A percentile compares a stretch with the other conserved stretches of the same genome.
phyloP scores from a whole-genome alignment of 2,113 vertebrate species.

The Ochotona curzoniae region DNA sequence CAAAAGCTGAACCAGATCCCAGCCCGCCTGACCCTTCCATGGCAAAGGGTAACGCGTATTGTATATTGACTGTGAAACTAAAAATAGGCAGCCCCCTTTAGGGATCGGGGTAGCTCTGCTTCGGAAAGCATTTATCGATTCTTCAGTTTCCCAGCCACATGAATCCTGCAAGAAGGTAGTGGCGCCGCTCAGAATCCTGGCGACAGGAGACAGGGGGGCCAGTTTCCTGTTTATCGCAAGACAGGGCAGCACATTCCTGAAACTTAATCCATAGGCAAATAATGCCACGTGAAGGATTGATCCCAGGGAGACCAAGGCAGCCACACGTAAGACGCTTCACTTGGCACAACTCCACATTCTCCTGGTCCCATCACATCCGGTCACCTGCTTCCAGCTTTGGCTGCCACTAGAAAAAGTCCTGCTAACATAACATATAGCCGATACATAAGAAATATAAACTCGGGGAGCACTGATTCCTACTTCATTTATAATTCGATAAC shows the following conservation, averaged over 20 bases:
- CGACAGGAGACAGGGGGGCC: constrained; percentile 58
- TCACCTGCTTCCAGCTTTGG: constrained; percentile 4
- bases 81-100: constrained; percentile 61
- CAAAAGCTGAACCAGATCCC: too few species aligned
- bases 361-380: constrained; percentile 4
- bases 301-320: constrained; percentile 31
- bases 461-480: background rate
- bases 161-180: constrained; percentile 78
- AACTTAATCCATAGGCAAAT: constrained; percentile 80
- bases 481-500: constrained; percentile 4
- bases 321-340: constrained; percentile 5
- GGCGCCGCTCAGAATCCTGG: background rate
- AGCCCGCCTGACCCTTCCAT: constrained; percentile 30
- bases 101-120: constrained; percentile 66
- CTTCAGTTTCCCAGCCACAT: constrained; percentile 67
- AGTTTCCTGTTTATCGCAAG: constrained; percentile 65
- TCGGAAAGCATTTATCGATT: constrained; percentile 75
- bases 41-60: constrained; percentile 70
- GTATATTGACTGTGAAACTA: constrained; percentile 52
- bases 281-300: constrained; percentile 69
- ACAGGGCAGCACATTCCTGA: constrained; percentile 72
- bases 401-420: constrained; percentile 38
- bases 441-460: constrained; percentile 32
- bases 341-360: constrained; percentile 45
- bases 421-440: background rate